phyloP scores from a whole-genome alignment of 1,140 invertebrate species.

The Drosophila sproati region DNA sequence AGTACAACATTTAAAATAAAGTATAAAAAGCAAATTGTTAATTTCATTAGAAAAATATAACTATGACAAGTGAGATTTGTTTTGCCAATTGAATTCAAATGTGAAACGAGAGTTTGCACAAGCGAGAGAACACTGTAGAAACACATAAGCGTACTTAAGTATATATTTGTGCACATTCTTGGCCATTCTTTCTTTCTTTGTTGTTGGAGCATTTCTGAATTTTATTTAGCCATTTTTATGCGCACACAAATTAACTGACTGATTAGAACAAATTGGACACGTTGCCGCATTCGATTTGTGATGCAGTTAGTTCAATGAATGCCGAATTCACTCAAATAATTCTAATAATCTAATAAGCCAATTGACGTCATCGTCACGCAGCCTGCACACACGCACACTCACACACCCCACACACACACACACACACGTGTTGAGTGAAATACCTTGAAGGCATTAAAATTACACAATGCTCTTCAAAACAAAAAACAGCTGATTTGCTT shows the following conservation, averaged over 20 bases:
- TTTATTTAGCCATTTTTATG: constrained; percentile 58
- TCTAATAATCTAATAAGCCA: constrained; percentile 13
- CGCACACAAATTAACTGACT: constrained; percentile 34
- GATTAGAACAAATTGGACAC: constrained; percentile 58
- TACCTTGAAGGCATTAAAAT: constrained; percentile 36
- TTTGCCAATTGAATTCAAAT: no score
- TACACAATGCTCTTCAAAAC: constrained; percentile 69
- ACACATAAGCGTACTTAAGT: constrained; percentile 10
- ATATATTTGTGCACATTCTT: constrained; percentile 46
- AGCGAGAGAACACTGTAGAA: neutral
- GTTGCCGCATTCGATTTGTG: constrained; percentile 28
- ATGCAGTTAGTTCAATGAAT: constrained; percentile 22
- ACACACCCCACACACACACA: neutral
- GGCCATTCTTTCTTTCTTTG: constrained; percentile 47
- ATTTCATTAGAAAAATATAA: no score
- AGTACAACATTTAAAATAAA: no score
- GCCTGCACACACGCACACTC: neutral
- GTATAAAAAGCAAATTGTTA: no score
- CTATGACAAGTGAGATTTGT: no score
- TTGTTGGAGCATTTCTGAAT: constrained; percentile 46
- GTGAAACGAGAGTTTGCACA: neutral
- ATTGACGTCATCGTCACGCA: constrained; percentile 42
- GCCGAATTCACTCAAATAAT: constrained; percentile 7
- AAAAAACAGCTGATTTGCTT: constrained; percentile 73
- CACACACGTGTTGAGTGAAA: constrained; percentile 8